phyloP scores from a whole-genome alignment of 2,888 invertebrate species.

The Ceriagrion tenellum region DNA sequence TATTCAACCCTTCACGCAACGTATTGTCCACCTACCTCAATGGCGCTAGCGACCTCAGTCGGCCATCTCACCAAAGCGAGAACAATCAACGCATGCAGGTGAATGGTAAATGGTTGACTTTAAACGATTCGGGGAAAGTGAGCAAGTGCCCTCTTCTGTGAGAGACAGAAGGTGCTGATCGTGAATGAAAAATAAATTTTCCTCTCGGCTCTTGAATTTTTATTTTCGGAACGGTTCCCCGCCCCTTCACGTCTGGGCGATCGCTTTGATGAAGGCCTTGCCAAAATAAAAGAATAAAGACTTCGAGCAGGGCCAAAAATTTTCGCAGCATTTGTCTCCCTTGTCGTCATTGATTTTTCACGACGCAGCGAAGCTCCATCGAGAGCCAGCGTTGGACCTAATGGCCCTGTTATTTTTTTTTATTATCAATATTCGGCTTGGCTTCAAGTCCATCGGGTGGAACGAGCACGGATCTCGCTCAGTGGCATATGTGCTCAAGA shows the following conservation, averaged over 20 bases:
- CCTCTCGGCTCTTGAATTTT: neutral
- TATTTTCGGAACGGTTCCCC: neutral
- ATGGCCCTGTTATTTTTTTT: neutral
- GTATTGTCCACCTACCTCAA: too few relatives aligned
- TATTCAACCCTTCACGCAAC: too few relatives aligned
- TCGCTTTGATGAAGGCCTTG: neutral
- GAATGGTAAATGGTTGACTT: neutral
- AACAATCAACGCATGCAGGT: neutral
- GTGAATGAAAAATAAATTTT: neutral
- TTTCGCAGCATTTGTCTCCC: neutral
- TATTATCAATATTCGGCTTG: neutral
- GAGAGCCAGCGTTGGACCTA: neutral
- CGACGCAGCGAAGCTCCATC: neutral
- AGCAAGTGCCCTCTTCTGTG: neutral
- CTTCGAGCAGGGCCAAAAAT: neutral
- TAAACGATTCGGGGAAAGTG: neutral
- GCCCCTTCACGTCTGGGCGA: neutral
- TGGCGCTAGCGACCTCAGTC: too few relatives aligned
- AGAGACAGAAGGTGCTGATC: neutral
- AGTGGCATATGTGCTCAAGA: neutral
- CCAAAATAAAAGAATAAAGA: neutral
- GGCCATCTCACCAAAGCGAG: too few relatives aligned
- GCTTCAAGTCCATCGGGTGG: neutral
- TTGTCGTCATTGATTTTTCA: neutral
- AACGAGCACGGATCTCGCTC: neutral